Evolutionary conservation across 2,888 invertebrate species (phyloP), one percentile per base, ranked within the genome.

Genomic region (Meliscaeva auricollis): DNA sequence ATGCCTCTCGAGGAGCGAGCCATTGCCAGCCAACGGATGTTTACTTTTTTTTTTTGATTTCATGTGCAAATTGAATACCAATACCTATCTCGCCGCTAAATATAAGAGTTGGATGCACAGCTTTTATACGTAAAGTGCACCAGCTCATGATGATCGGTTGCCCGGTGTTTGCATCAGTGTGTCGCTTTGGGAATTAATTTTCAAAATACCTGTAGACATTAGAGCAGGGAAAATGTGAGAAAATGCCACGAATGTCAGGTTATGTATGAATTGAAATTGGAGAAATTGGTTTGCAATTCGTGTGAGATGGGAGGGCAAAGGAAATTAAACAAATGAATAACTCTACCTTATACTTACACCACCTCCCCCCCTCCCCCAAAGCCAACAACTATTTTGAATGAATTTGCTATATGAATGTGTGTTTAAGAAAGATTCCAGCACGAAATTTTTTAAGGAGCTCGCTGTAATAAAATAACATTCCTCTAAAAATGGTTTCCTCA

Each of bases 131-230:
- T 38, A 11, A 41, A 2, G 11, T 35, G 17, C 41, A 62, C 46
- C 58, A 44, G 41, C 38, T 70, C 75, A 66, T 77, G 66, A 46
- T 69, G 54, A 58, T 35, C 20, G 48, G 70, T 56, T 78, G 52
- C 13, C 20, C 15, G 15, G 73, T 66, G 72, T 52, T 41, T 35
- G 6, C 35, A 62, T 9, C 50, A 62, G n/a, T 26, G 60, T 66
- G 73, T 72, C 56, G 68, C 74, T 70, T 83, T 83, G 78, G 75
- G 84, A 84, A 84, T 84, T 84, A 84, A 84, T 84, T 80, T 84
- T 72, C 22, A 44, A 76, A 75, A 84, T 79, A 83, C 83, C 64
- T 44, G 60, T 22, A 70, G 44, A 44, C 54, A 44, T 46, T 20
- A 46, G 72, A 50, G 64, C 50, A 48, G 84, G 74, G 75, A 35